Evolutionary conservation across 2,113 vertebrate genomes (phyloP), one percentile per base, ranked within the genome.

Genomic region (Euleptes europaea): DNA sequence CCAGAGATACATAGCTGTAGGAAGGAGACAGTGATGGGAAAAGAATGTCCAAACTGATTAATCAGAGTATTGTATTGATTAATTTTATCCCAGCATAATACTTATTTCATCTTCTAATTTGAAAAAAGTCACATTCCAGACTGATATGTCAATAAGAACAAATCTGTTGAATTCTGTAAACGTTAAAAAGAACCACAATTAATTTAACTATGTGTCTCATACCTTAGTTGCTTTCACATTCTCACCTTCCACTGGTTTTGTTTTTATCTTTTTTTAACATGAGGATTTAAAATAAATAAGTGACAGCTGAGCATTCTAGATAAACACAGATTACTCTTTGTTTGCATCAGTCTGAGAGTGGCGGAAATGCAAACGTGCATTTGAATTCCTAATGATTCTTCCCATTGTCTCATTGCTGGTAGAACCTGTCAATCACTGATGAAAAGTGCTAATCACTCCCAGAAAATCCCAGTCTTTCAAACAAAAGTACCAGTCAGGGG

Each of bases 371-470:
- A 92, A 96, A 92, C 93, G 92, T 96, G 84, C 93, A 96, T 96
- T 92, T 96, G 94, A 97, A 97, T 97, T 94, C 95, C 92, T 95
- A 96, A 95, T 95, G 95, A 94, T 92, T 95, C 95, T 90, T 96
- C 94, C 94, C 88, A 94, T 96, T 97, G 96, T 96, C 90, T 95
- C 94, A 92, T 94, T 96, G 96, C 95, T 95, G 92, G 94, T 95
- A 94, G 94, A 96, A 95, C 93, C 95, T 95, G 95, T 93, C 97
- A 97, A 93, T 97, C 96, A 96, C 78, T 69, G 84, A 90, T 96
- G 95, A 96, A 97, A 97, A 96, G 96, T 97, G 95, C 94, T 96
- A 97, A 96, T 96, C 96, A 96, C 90, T 95, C 94, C 88, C 93
- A 96, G 94, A 96, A 85, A 96, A 95, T 92, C 93, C 94, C 94